phyloP scores from a whole-genome alignment of 2,113 vertebrate genomes.

The western clawed frog (Xenopus tropicalis) region DNA sequence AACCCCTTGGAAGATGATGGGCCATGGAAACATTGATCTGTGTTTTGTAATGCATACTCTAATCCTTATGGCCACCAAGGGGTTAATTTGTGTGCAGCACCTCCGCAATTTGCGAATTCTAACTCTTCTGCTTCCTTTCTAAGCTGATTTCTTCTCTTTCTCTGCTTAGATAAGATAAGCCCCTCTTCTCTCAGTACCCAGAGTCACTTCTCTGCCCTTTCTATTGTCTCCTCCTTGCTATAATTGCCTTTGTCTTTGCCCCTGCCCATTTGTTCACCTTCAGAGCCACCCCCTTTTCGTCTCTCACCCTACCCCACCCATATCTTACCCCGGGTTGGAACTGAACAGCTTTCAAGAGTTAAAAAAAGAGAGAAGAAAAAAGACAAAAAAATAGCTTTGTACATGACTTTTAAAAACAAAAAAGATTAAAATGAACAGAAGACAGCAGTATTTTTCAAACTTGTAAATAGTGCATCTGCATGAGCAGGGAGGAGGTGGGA shows the following conservation, averaged over 20 bases:
- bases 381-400: conserved; percentile 64
- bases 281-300: not conserved
- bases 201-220: not conserved
- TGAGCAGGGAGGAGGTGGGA: conserved; percentile 95
- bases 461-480: conserved; percentile 99
- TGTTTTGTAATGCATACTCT: conserved; percentile 7
- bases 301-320: conserved; percentile 46
- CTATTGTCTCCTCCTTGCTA: not conserved
- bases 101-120: conserved; percentile 32
- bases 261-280: not conserved
- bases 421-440: conserved; percentile 70
- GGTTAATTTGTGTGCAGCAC: conserved; percentile 32
- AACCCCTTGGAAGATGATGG: conserved; percentile 5
- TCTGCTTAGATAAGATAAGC: conserved; percentile 58
- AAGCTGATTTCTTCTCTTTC: conserved; percentile 56
- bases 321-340: conserved; percentile 47
- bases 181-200: conserved; percentile 11
- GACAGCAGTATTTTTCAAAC: conserved; percentile 96
- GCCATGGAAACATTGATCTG: conserved; percentile 18
- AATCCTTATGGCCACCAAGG: not conserved
- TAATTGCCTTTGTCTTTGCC: not conserved
- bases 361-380: conserved; percentile 33
- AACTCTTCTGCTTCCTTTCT: conserved; percentile 21
- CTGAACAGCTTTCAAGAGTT: conserved; percentile 41
- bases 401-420: conserved; percentile 81